Evolutionary conservation across 2,797 vertebrate genomes (phyloP).

Genomic region (Podargus strigoides): DNA sequence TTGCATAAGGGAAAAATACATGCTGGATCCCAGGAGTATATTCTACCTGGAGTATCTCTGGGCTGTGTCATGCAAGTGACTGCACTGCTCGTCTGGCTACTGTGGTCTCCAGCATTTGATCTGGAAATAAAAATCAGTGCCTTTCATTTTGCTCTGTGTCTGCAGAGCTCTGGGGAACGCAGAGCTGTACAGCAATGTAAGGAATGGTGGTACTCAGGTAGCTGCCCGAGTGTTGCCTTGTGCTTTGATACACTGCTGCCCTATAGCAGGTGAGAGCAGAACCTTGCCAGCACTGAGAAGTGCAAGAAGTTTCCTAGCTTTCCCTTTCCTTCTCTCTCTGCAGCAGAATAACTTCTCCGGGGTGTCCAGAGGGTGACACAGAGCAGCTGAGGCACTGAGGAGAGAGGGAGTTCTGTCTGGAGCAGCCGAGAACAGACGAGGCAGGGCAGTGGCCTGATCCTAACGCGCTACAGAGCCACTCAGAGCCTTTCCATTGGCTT

Average conservation of each 20-base stretch:
- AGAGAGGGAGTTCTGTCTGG: neutral
- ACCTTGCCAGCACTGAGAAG: neutral
- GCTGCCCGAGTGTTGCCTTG: neutral
- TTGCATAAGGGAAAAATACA: neutral
- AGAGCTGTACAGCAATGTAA: neutral
- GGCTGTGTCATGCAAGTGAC: neutral
- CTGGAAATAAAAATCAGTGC: neutral
- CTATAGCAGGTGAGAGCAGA: neutral
- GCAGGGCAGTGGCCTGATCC: slow-evolving; percentile 18
- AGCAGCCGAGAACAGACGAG: neutral
- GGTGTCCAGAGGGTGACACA: slow-evolving; percentile 28
- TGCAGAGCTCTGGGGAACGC: neutral
- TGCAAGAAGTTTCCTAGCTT: accelerated
- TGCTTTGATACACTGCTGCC: accelerated
- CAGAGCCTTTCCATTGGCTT: neutral
- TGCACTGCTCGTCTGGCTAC: neutral
- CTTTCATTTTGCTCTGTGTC: neutral
- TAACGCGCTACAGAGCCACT: neutral
- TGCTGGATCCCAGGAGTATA: neutral
- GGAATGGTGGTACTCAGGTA: neutral
- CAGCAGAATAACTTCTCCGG: neutral
- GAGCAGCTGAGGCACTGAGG: neutral
- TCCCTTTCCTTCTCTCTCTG: neutral
- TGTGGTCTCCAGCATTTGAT: neutral
- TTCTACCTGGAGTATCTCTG: neutral